phyloP scores from a whole-genome alignment of 92 coral and sea anemone species.

The Zoanthus solanderi region DNA sequence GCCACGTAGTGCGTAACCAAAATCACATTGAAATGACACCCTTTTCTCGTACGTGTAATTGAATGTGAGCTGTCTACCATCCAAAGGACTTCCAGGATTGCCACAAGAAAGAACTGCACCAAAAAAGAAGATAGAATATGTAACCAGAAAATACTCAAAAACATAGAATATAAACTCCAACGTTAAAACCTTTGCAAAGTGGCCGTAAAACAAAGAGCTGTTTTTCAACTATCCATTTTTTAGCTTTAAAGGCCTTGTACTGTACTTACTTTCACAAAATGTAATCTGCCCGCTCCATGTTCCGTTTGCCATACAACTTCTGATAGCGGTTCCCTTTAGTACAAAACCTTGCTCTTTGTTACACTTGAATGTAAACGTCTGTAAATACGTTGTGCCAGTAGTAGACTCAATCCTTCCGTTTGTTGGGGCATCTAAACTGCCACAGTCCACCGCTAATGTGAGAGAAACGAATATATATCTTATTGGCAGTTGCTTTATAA shows the following conservation, averaged over 20 bases:
- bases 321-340: slow-evolving; percentile 64
- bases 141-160: background rate
- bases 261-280: slow-evolving; percentile 69
- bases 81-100: slow-evolving; percentile 62
- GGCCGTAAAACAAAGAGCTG: background rate
- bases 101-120: slow-evolving; percentile 73
- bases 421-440: slow-evolving; percentile 58
- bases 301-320: slow-evolving; percentile 78
- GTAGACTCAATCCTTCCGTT: slow-evolving; percentile 60
- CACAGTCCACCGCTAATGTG: slow-evolving; percentile 79
- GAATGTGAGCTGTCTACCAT: slow-evolving; percentile 52
- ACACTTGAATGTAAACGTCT: slow-evolving; percentile 67
- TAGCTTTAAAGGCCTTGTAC: too few species aligned
- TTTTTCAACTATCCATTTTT: too few species aligned
- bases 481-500: too few species aligned
- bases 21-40: slow-evolving; percentile 65
- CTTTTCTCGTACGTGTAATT: slow-evolving; percentile 68
- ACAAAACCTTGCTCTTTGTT: slow-evolving; percentile 68
- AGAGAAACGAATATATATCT: background rate
- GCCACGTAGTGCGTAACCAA: slow-evolving; percentile 75
- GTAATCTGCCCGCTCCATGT: slow-evolving; percentile 84
- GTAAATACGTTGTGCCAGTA: slow-evolving; percentile 73
- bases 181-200: background rate
- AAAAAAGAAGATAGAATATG: background rate
- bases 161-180: background rate